These are phyloP conservation scores for Lithophane semibrunnea DNA, from an alignment of 2,888 invertebrate genomes.

Conservation along the genomic window DNA sequence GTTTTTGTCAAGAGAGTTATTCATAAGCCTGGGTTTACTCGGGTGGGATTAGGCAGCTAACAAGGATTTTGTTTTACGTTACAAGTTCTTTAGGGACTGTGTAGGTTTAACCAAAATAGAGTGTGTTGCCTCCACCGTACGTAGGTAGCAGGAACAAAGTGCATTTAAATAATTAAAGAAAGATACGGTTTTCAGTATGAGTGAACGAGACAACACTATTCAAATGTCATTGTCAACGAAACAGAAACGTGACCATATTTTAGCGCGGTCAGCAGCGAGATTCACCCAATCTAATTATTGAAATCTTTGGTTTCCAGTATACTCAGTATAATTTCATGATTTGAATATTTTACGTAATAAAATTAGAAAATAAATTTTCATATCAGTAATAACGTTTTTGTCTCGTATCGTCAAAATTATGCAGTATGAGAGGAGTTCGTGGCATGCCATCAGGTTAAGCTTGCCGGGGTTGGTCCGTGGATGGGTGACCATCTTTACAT, in stretches of 20 bases:
- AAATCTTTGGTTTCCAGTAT: background rate
- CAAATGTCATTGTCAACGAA: background rate
- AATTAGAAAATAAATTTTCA: background rate
- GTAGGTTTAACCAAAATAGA: background rate
- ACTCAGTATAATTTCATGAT: background rate
- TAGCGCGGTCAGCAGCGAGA: background rate
- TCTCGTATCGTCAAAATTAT: background rate
- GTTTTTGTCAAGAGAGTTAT: slow-evolving; percentile 32
- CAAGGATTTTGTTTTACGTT: slow-evolving; percentile 27
- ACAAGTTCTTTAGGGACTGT: slow-evolving; percentile 10
- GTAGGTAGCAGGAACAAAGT: background rate
- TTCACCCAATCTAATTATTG: no score
- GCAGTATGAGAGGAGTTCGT: no score
- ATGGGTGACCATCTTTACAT: no score
- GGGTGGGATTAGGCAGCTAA: slow-evolving; percentile 28
- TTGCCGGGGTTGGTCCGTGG: no score
- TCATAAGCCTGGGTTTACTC: slow-evolving; percentile 18
- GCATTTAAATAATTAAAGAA: no score
- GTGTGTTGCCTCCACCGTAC: no score
- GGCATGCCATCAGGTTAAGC: no score
- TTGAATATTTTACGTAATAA: background rate
- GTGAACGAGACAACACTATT: background rate
- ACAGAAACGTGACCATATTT: background rate
- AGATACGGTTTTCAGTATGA: background rate
- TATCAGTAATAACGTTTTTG: background rate